Base-by-base conservation (phyloP, 2,797 vertebrate species). In the Peromyscus eremicus region DNA sequence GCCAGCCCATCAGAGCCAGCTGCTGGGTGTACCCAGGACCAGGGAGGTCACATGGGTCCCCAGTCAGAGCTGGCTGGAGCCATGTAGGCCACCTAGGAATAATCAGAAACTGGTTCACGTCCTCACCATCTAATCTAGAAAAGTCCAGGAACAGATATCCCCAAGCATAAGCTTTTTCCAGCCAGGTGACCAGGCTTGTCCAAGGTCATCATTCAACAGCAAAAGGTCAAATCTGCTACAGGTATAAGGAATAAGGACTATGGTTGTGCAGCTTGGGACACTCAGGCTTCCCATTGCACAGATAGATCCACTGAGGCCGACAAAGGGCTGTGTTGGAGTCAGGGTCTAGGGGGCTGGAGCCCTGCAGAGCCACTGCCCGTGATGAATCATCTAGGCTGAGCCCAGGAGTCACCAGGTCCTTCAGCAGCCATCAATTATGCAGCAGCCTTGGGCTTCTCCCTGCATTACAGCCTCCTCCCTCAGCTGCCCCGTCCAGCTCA, bases 391-490 rank as follows among this genome's bases (percentile, higher is more conserved):
- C 66, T 70, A 92, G 82, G 37, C 37, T 7, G 64, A 23, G 40
- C 4, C 0, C 19, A 17, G 49, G 49, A 68, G 37, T 79, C 57
- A 17, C 49, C 34, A 11, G 27, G 70, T 94, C 93, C 77, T 82
- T 70, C 14, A 2, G 82, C 68, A 57, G 73, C 91, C 97, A 98
- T 99, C 97, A 98, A 98, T 98, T 98, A 99, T 99, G 98, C 96
- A 99, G 92, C 97, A 97, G 91, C 97, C 93, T 98, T 97, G 91
- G 82, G 96, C 98, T 98, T 98, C 98, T 12, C 71, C 3, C 40
- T 4, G 29, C 71, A 60, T 13, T 57, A 5, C 0, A 2, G 82
- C 71, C 96, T 37, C n/a, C 83, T 89, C 83, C 87, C 34, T 16
- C 55, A n/a, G 46, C n/a, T 10, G 29, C 40, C 76, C 34, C 34